Conservation (phyloP, 2,113 vertebrate genomes). For the Daphoenositta chrysoptera region DNA sequence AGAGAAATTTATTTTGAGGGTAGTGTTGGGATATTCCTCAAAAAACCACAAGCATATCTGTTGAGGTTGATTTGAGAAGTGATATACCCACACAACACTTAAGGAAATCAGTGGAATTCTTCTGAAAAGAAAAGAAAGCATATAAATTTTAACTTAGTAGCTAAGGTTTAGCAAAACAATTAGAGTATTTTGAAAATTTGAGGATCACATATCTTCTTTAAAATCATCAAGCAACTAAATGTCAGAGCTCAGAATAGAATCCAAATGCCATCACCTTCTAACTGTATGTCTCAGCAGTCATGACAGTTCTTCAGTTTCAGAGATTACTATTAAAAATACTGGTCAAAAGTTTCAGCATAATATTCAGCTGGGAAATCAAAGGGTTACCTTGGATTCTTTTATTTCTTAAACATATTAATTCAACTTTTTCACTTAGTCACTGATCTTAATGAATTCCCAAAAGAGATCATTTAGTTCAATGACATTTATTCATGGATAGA, state of each 20-base stretch:
- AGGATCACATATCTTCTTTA: neutral
- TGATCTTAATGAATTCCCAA: neutral
- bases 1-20: neutral
- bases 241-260: neutral
- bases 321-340: neutral
- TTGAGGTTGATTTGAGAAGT: neutral
- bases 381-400: neutral
- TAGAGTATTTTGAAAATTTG: neutral
- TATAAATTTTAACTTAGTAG: neutral
- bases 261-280: neutral
- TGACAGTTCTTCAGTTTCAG: neutral
- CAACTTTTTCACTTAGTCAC: neutral
- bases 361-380: neutral
- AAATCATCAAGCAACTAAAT: neutral
- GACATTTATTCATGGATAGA: neutral
- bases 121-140: neutral
- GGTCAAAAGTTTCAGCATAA: neutral
- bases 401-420: neutral
- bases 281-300: neutral
- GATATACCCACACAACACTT: neutral
- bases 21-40: neutral
- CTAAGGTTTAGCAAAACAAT: neutral
- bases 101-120: neutral
- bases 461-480: neutral
- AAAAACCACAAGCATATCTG: neutral